Evolutionary conservation across 1,140 invertebrate species (phyloP).

Genomic region (Delia radicum): DNA sequence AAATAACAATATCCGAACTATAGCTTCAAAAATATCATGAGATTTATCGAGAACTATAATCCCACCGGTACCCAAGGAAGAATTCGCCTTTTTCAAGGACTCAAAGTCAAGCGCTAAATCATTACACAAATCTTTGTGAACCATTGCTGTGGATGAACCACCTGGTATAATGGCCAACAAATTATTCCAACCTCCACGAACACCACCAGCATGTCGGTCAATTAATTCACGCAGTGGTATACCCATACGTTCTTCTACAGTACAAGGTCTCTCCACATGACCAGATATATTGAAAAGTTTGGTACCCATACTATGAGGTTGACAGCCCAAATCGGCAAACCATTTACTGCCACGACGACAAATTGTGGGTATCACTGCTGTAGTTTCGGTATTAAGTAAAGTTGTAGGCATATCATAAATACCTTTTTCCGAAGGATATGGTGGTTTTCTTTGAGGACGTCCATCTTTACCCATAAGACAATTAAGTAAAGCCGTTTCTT

Average conservation of each 20-base stretch:
- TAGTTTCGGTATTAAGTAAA: slow-evolving; percentile 95
- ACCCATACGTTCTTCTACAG: slow-evolving; percentile 99
- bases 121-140: slow-evolving; percentile 90
- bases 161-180: slow-evolving; percentile 94
- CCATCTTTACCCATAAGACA: slow-evolving; percentile 98
- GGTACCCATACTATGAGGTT: slow-evolving; percentile 90
- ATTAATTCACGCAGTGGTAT: slow-evolving; percentile 93
- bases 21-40: slow-evolving; percentile 92
- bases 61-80: slow-evolving; percentile 94
- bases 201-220: slow-evolving; percentile 93
- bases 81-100: slow-evolving; percentile 84
- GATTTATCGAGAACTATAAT: slow-evolving; percentile 98
- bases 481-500: slow-evolving; percentile 98
- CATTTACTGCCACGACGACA: slow-evolving; percentile 90
- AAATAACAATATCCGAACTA: slow-evolving; percentile 91
- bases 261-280: slow-evolving; percentile 95
- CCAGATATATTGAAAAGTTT: slow-evolving; percentile 98
- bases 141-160: slow-evolving; percentile 92
- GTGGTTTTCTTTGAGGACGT: slow-evolving; percentile 95
- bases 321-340: slow-evolving; percentile 92
- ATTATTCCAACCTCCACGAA: slow-evolving; percentile 98
- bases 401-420: slow-evolving; percentile 97
- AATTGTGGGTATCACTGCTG: slow-evolving; percentile 94
- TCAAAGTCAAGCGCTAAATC: slow-evolving; percentile 96
- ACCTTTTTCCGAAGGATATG: slow-evolving; percentile 96